Base-by-base conservation (phyloP, 2,113 vertebrate genomes). In the Cacatua alba region DNA sequence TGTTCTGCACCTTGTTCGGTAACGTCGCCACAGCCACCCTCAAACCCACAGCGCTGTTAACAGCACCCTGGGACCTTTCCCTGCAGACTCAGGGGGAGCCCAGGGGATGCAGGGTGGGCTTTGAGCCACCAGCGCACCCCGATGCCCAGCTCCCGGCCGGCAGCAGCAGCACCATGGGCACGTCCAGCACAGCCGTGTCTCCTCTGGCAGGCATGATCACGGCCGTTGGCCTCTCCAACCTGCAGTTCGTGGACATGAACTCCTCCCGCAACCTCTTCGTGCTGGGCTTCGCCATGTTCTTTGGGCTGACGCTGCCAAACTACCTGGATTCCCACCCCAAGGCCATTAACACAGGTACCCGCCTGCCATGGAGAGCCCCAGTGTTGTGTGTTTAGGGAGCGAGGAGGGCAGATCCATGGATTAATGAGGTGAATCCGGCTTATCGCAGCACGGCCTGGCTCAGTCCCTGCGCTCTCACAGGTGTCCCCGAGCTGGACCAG, bases 1-100 rank as follows among this genome's bases (percentile, higher is more conserved):
- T 99, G 99, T 99, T 99, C 98, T 99, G 99, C 97, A 99, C 99
- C 5, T 97, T 99, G 12, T 99, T 99, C 11, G 99, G 99, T 99
- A 98, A 98, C 96, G 49, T 5, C 0, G 1, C 17, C 24, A 4
- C 46, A 39, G 28, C 24, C 3, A 5, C 19, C 29, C 55, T 19
- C 62, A 28, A 5, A 13, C 18, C 33, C 9, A 1, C 37, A 15
- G 16, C 1, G 5, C 43, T 14, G 14, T 11, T 11, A 31, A 2
- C 21, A 3, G 5, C 88, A 11, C 48, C 21, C 49, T 0, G 19
- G 21, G 48, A 11, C 5, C 0, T 5, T 1, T 14, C 48, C 90
- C 15, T 1, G 1, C 77, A 24, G 53, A 14, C 8, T 2, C 1
- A 2, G n/a, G 77, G 63, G 33, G 9, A 82, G 52, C 67, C 44